Percentiles rank a stretch among this genome's conserved stretches.
phyloP scores from a whole-genome alignment of 1,140 invertebrate genomes.

The Drosophila sproati region DNA sequence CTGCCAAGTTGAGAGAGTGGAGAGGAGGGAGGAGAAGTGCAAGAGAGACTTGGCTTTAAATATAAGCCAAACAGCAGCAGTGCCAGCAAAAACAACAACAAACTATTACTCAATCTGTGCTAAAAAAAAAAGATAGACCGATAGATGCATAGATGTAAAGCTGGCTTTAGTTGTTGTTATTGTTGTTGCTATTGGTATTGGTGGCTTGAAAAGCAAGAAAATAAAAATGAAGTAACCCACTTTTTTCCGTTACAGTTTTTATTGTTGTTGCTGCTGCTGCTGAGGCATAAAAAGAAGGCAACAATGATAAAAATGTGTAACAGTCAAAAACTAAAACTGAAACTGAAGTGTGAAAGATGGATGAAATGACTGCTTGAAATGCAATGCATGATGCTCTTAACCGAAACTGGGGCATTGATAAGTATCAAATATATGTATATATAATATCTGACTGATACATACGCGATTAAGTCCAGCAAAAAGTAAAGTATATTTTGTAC shows the following conservation, averaged over 20 bases:
- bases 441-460: too few species aligned
- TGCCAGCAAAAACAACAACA: constrained; percentile 38
- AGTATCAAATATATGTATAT: not conserved
- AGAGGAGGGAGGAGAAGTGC: constrained; percentile 20
- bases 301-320: constrained; percentile 49
- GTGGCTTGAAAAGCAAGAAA: constrained; percentile 67
- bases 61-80: constrained; percentile 72
- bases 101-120: constrained; percentile 83
- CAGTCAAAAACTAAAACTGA: constrained; percentile 45
- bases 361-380: constrained; percentile 19
- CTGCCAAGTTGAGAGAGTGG: constrained; percentile 27
- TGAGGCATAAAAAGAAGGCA: constrained; percentile 45
- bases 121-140: constrained; percentile 80
- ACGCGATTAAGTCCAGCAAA: too few species aligned
- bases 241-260: constrained; percentile 76
- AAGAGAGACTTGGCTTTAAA: constrained; percentile 73
- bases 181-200: constrained; percentile 28
- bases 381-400: constrained; percentile 36
- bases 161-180: constrained; percentile 7
- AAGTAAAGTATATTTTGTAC: too few species aligned
- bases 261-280: constrained; percentile 45
- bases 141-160: constrained; percentile 72
- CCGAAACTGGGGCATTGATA: constrained; percentile 37
- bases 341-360: constrained; percentile 67
- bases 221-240: constrained; percentile 81